These are phyloP conservation scores for Furnarius figulus DNA, from an alignment of 2,113 vertebrate species.

Conservation along the genomic window DNA sequence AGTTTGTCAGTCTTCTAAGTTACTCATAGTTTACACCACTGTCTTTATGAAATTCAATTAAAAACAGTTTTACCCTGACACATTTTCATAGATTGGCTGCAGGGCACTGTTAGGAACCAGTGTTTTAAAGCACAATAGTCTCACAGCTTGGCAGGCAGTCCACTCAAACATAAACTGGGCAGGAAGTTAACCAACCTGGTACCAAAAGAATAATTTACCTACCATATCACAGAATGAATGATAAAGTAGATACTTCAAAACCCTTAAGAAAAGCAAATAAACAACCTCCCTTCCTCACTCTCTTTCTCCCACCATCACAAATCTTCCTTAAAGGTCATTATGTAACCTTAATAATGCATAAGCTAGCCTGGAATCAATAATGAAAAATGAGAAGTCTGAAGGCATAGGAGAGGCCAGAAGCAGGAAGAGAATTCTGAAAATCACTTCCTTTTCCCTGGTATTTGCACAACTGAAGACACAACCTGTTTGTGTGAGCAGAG, in stretches of 20 bases:
- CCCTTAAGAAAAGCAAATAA: neutral
- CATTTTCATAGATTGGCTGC: neutral
- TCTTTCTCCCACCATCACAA: neutral
- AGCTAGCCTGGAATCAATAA: neutral
- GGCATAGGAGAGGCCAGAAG: neutral
- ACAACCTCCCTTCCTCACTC: fast-evolving
- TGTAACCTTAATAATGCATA: neutral
- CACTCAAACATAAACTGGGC: neutral
- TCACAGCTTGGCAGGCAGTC: neutral
- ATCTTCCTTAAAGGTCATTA: neutral
- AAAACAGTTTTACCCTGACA: neutral
- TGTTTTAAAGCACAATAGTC: neutral
- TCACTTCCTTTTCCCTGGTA: neutral
- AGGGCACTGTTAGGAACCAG: neutral
- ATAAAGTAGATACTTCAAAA: neutral
- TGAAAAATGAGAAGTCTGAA: neutral
- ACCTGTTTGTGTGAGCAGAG: neutral
- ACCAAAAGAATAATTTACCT: neutral
- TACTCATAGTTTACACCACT: neutral
- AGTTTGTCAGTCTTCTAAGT: neutral
- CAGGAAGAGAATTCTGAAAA: neutral
- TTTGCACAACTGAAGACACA: neutral
- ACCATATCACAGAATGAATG: neutral
- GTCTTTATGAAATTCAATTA: neutral
- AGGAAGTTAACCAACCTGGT: neutral